phyloP scores from a whole-genome alignment of 1,140 invertebrate genomes.

The Drosophila arizonae region DNA sequence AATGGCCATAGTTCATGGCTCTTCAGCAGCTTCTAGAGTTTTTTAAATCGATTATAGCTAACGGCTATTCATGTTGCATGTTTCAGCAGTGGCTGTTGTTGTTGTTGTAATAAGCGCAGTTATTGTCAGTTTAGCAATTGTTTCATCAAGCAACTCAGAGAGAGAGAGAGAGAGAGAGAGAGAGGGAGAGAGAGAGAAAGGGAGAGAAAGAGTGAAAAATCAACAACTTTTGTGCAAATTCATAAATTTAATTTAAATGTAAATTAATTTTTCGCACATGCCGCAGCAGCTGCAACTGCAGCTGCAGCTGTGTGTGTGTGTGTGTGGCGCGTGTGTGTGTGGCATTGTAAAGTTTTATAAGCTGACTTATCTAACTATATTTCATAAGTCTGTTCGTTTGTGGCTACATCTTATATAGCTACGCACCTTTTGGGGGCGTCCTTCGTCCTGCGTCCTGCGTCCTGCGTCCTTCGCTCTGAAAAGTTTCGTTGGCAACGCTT shows the following conservation, averaged over 20 bases:
- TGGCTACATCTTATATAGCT: conserved; percentile 37
- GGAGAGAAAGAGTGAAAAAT: conserved; percentile 11
- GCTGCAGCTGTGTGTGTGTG: neutral
- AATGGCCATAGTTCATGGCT: too few relatives aligned
- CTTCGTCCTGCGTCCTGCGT: too few relatives aligned
- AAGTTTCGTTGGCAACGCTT: conserved; percentile 10
- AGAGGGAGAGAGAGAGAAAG: too few relatives aligned
- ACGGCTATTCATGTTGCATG: conserved; percentile 7
- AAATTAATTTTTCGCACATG: conserved; percentile 54
- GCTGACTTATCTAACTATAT: conserved; percentile 53
- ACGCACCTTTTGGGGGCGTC: conserved; percentile 5
- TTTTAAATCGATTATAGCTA: neutral
- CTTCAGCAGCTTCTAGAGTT: too few relatives aligned
- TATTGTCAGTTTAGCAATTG: conserved; percentile 35
- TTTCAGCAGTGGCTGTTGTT: conserved; percentile 8
- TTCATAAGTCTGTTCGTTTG: conserved; percentile 24
- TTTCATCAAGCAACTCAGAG: conserved; percentile 8
- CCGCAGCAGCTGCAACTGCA: neutral
- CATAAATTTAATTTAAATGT: conserved; percentile 60
- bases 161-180: neutral
- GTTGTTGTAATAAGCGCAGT: conserved; percentile 29
- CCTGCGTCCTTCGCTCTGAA: too few relatives aligned
- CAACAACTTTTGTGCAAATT: conserved; percentile 39
- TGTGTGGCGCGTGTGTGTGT: neutral
- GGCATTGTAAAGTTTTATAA: conserved; percentile 42